phyloP scores from a whole-genome alignment of 1,140 invertebrate genomes.

The Meloidogyne hapla region DNA sequence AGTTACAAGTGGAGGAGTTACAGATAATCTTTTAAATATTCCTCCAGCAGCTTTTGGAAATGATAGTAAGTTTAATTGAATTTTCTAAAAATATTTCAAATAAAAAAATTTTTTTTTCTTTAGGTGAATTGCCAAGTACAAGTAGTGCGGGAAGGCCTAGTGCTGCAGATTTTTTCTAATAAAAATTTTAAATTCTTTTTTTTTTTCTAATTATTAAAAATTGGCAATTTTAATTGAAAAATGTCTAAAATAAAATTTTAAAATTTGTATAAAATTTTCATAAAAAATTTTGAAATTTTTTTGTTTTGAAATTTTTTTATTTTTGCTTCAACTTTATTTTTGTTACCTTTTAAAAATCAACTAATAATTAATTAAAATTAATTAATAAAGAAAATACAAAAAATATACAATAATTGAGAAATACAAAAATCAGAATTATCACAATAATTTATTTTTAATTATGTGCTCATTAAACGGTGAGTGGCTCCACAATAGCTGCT shows the following conservation, averaged over 20 bases:
- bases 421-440: background rate
- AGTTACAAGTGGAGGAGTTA: constrained; percentile 22
- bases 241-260: constrained; percentile 6
- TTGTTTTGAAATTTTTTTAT: no score
- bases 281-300: no score
- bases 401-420: no score
- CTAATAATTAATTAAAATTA: no score
- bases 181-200: background rate
- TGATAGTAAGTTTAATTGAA: background rate
- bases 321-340: no score
- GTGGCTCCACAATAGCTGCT: background rate
- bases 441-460: background rate
- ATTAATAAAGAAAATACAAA: no score
- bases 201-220: background rate
- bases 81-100: background rate
- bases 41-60: constrained; percentile 20
- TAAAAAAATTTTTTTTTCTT: background rate
- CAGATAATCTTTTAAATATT: constrained; percentile 36
- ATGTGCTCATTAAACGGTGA: background rate
- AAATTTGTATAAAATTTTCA: no score
- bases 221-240: background rate
- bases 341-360: no score
- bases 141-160: background rate
- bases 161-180: constrained; percentile 35
- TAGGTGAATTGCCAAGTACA: background rate